A percentile compares a stretch with the other conserved stretches of the same genome.
Evolutionary conservation across 1,140 invertebrate species (phyloP).

Genomic region (Diabrotica virgifera): DNA sequence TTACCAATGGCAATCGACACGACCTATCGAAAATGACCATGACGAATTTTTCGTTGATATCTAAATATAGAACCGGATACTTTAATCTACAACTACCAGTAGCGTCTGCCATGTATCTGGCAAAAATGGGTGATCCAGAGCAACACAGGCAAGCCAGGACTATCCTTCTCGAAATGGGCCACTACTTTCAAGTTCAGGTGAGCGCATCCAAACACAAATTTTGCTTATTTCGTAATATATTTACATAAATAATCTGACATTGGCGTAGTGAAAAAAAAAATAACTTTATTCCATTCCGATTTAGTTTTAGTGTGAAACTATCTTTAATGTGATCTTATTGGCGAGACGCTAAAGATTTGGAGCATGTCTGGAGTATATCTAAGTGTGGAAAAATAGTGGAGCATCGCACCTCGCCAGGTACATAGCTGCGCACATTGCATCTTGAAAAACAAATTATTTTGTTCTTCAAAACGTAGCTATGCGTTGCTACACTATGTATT

Average conservation of each 20-base stretch:
- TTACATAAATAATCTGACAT: no score
- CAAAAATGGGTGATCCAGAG: constrained; percentile 63
- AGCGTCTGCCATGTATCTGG: constrained; percentile 82
- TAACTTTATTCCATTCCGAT: no score
- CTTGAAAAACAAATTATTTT: no score
- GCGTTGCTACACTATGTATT: no score
- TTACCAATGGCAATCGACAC: constrained; percentile 57
- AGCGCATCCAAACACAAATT: constrained; percentile 23
- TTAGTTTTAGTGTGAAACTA: no score
- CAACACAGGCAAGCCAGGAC: constrained; percentile 80
- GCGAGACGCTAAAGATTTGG: no score
- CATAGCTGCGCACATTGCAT: no score
- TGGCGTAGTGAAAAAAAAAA: not conserved
- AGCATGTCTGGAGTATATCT: no score
- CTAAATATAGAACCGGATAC: constrained; percentile 93
- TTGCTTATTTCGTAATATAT: not conserved
- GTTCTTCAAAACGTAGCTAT: no score
- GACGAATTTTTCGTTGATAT: constrained; percentile 82
- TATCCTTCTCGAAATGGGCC: constrained; percentile 92
- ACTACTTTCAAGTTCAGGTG: constrained; percentile 93
- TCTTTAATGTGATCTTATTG: no score
- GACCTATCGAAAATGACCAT: constrained; percentile 77
- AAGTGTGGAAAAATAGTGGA: no score
- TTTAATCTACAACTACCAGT: constrained; percentile 94
- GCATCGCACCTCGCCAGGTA: no score